These are phyloP conservation scores for Melanotaenia boesemani DNA, from an alignment of 2,797 vertebrate genomes.

Conservation along the genomic window DNA sequence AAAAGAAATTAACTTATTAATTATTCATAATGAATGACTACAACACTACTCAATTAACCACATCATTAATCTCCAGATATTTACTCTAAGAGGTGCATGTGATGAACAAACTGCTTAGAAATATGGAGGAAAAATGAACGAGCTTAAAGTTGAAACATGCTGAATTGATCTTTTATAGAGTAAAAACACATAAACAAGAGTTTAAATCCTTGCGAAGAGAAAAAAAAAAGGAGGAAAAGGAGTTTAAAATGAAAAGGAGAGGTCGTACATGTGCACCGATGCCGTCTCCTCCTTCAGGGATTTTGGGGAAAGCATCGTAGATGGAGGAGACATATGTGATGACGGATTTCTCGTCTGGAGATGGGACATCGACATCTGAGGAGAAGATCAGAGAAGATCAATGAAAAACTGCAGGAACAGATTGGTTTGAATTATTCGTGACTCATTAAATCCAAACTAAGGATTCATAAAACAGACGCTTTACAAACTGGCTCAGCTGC, in stretches of 20 bases:
- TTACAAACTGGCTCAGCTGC: too few species aligned
- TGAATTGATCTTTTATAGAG: too few species aligned
- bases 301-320: conserved; percentile 99
- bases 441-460: too few species aligned
- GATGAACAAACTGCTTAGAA: conserved; percentile 3
- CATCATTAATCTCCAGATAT: conserved; percentile 2
- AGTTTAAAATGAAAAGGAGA: not conserved
- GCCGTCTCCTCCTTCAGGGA: conserved; percentile 97
- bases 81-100: not conserved
- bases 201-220: too few species aligned
- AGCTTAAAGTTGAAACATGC: too few species aligned
- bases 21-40: conserved; percentile 7
- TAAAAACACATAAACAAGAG: too few species aligned
- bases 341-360: conserved; percentile 97
- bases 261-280: conserved; percentile 89
- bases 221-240: too few species aligned
- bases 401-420: too few species aligned
- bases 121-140: not conserved
- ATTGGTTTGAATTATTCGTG: too few species aligned
- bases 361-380: conserved; percentile 94
- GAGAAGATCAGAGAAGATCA: not conserved
- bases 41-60: not conserved
- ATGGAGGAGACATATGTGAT: conserved; percentile 99
- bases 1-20: too few species aligned
- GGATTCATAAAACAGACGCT: too few species aligned